These are phyloP conservation scores for Champsocephalus esox DNA, from an alignment of 2,797 vertebrate genomes.

Conservation along the genomic window DNA sequence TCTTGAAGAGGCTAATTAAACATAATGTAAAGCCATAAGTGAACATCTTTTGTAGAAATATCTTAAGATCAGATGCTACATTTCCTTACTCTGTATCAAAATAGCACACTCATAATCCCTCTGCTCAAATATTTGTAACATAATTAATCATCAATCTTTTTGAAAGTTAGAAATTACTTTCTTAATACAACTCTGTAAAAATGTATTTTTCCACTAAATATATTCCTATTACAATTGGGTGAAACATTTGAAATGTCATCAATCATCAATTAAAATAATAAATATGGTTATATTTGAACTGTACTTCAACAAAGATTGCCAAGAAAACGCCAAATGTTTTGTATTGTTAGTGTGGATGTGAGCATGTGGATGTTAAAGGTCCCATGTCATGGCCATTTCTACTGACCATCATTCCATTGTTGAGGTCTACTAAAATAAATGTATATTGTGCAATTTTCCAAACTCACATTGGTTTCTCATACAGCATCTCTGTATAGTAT, in stretches of 20 bases:
- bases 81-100: neutral
- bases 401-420: too few relatives aligned
- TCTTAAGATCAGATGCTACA: neutral
- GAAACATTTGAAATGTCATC: neutral
- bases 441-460: too few relatives aligned
- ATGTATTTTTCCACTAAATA: slow-evolving; percentile 7
- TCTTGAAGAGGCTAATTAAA: neutral
- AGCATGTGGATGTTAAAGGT: slow-evolving; percentile 19
- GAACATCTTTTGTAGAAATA: neutral
- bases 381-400: too few relatives aligned
- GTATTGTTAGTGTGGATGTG: slow-evolving; percentile 19
- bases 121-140: neutral
- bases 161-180: neutral
- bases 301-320: neutral
- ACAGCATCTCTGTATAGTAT: too few relatives aligned
- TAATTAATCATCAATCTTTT: neutral
- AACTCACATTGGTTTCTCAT: too few relatives aligned
- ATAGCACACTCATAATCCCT: slow-evolving; percentile 4
- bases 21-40: neutral
- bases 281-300: slow-evolving; percentile 11
- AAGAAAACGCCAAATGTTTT: slow-evolving; percentile 3
- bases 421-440: too few relatives aligned
- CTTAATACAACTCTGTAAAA: neutral
- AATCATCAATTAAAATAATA: neutral
- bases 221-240: neutral